These are phyloP conservation scores for Ifrita kowaldi DNA, from an alignment of 2,113 vertebrate species.

Conservation along the genomic window DNA sequence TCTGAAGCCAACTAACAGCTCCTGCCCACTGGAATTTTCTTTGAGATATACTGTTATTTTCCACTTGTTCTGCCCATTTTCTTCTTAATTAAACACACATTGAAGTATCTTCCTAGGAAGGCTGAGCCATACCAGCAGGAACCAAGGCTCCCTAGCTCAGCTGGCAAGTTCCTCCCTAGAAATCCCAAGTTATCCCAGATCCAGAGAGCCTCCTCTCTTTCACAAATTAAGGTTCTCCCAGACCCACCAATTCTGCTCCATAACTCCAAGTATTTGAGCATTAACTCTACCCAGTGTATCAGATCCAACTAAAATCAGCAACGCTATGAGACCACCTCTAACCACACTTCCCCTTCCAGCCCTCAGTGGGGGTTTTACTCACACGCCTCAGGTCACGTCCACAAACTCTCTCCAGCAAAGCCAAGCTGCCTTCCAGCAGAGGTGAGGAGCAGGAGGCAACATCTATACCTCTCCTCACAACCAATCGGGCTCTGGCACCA, in stretches of 20 bases:
- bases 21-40: conserved; percentile 28
- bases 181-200: background rate
- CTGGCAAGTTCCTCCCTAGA: background rate
- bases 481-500: background rate
- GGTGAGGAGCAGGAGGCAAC: background rate
- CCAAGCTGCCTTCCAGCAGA: background rate
- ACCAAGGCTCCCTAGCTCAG: background rate
- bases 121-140: background rate
- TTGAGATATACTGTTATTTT: conserved; percentile 7
- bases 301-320: background rate
- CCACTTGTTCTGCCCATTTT: conserved; percentile 36
- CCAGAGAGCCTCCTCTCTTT: background rate
- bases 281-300: background rate
- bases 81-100: conserved; percentile 13
- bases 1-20: conserved; percentile 4
- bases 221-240: background rate
- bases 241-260: background rate
- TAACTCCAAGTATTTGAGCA: background rate
- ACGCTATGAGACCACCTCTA: background rate
- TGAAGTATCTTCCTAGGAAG: conserved; percentile 13
- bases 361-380: background rate
- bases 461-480: background rate
- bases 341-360: background rate
- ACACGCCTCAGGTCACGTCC: background rate
- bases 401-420: background rate